Evolutionary conservation across 1,140 invertebrate genomes (phyloP).

Genomic region (Lucilia cuprina): DNA sequence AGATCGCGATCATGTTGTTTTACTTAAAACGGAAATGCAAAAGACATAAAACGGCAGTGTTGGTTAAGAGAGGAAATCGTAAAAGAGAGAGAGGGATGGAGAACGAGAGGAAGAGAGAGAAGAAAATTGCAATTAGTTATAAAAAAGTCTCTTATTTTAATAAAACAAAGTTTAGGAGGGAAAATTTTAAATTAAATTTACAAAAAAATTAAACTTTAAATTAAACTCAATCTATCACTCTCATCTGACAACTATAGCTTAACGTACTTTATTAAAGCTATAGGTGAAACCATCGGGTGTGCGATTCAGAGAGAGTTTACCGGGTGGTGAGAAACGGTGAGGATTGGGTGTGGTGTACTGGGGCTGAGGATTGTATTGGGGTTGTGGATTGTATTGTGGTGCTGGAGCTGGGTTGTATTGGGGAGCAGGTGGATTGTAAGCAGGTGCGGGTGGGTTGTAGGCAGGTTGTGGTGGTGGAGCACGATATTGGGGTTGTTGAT

Average conservation of each 20-base stretch:
- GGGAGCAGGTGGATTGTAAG: slow-evolving; percentile 54
- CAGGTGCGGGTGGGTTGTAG: slow-evolving; percentile 62
- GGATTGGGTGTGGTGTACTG: slow-evolving; percentile 71
- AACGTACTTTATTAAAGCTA: slow-evolving; percentile 73
- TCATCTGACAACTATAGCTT: slow-evolving; percentile 5
- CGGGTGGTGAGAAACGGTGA: slow-evolving; percentile 78
- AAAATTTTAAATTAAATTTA: slow-evolving; percentile 1
- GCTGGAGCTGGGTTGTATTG: slow-evolving; percentile 58
- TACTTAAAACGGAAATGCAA: not conserved
- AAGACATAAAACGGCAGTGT: slow-evolving; percentile 14
- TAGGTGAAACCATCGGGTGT: slow-evolving; percentile 85
- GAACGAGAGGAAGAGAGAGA: not conserved
- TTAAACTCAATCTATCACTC: slow-evolving; percentile 32
- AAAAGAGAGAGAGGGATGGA: not conserved
- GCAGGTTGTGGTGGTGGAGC: slow-evolving; percentile 61
- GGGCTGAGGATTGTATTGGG: slow-evolving; percentile 57
- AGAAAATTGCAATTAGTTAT: not conserved
- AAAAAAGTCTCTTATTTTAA: slow-evolving; percentile 14
- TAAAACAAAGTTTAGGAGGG: not conserved
- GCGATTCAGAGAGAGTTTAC: slow-evolving; percentile 81
- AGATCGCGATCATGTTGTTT: slow-evolving; percentile 36
- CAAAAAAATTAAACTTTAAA: slow-evolving; percentile 10
- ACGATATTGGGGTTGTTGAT: slow-evolving; percentile 50
- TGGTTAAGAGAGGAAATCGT: not conserved
- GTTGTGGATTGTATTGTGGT: slow-evolving; percentile 63